Conservation (phyloP, 2,888 invertebrate species). For the Acanthopleura granulata region DNA sequence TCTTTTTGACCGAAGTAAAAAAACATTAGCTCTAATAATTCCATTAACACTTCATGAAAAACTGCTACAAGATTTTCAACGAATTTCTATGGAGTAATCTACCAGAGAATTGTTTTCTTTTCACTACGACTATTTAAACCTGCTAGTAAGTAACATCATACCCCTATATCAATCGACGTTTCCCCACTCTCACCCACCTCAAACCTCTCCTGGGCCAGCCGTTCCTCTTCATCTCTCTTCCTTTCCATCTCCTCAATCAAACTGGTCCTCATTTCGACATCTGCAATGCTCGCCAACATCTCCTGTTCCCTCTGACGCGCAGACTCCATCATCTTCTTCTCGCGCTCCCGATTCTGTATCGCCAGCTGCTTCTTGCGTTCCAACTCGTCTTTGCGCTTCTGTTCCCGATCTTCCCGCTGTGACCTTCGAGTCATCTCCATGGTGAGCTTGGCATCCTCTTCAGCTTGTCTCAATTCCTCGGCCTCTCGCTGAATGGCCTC, state of each 20-base stretch:
- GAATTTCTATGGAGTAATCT: no score
- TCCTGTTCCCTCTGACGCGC: conserved; percentile 53
- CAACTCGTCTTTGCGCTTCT: conserved; percentile 38
- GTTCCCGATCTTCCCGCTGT: conserved; percentile 55
- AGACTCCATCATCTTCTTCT: conserved; percentile 50
- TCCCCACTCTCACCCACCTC: conserved; percentile 28
- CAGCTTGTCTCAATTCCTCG: conserved; percentile 50
- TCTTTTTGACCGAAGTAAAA: no score
- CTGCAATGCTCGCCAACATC: conserved; percentile 56
- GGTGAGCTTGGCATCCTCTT: conserved; percentile 55
- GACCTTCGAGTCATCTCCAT: conserved; percentile 44
- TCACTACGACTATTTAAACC: neutral
- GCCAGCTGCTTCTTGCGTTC: conserved; percentile 51
- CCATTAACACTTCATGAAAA: no score
- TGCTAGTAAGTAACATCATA: conserved; percentile 14
- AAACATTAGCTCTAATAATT: no score
- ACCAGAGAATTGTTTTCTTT: no score
- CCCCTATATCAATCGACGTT: neutral
- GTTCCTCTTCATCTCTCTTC: conserved; percentile 50
- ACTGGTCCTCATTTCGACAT: conserved; percentile 50
- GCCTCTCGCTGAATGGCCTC: conserved; percentile 43
- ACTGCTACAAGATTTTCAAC: no score
- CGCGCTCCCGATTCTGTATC: conserved; percentile 42
- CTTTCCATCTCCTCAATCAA: conserved; percentile 50
- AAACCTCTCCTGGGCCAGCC: conserved; percentile 43